These are phyloP conservation scores for Stercorarius parasiticus DNA, from an alignment of 2,113 vertebrate species.

Conservation along the genomic window DNA sequence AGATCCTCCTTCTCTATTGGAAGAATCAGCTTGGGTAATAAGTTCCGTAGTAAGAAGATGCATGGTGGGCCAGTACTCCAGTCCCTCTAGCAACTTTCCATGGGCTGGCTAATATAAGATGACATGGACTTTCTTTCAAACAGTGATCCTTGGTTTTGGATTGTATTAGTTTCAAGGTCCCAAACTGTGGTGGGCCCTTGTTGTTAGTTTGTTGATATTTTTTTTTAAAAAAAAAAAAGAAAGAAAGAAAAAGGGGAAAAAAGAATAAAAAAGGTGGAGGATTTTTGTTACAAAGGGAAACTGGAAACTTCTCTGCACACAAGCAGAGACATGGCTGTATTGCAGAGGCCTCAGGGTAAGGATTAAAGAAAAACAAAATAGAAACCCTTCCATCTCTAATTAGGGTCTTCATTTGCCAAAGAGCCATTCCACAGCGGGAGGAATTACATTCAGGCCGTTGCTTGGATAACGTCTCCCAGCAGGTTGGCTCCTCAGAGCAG, in stretches of 20 bases:
- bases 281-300: constrained; percentile 82
- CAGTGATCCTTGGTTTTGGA: constrained; percentile 45
- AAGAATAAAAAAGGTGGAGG: constrained; percentile 16
- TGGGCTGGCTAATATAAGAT: background rate
- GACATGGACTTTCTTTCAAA: background rate
- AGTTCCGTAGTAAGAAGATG: background rate
- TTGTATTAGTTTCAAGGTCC: constrained; percentile 37
- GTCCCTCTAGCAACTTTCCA: background rate
- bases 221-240: background rate
- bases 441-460: constrained; percentile 77
- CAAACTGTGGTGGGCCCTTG: constrained; percentile 66
- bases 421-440: constrained; percentile 76
- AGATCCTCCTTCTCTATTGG: background rate
- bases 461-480: constrained; percentile 79
- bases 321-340: constrained; percentile 81
- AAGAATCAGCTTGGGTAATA: background rate
- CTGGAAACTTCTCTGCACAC: constrained; percentile 80
- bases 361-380: constrained; percentile 85
- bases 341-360: constrained; percentile 83
- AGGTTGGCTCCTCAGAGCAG: constrained; percentile 73
- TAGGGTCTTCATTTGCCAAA: constrained; percentile 83
- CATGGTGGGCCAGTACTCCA: background rate
- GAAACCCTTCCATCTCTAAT: constrained; percentile 81
- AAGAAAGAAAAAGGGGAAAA: background rate
- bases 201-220: constrained; percentile 65